Evolutionary conservation across 2,888 invertebrate species (phyloP).

Genomic region (Zhengitettix transpicula): DNA sequence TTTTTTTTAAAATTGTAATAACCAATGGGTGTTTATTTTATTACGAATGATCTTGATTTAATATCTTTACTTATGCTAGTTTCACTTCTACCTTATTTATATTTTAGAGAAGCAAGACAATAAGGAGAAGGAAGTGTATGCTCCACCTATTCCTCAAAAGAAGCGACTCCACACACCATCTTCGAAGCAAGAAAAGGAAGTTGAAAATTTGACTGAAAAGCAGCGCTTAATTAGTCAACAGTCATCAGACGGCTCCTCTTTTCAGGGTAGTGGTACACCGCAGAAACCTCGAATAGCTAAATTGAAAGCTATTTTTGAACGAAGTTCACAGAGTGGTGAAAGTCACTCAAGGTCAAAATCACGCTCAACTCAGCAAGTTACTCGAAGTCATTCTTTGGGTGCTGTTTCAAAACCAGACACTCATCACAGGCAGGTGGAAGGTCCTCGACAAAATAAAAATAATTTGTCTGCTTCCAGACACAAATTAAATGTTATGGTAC

Average conservation of each 20-base stretch:
- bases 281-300: constrained; percentile 22
- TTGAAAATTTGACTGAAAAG: constrained; percentile 20
- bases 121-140: constrained; percentile 13
- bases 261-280: constrained; percentile 9
- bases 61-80: too few species aligned
- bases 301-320: constrained; percentile 23
- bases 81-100: neutral
- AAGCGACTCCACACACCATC: constrained; percentile 15
- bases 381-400: constrained; percentile 18
- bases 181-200: constrained; percentile 21
- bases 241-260: constrained; percentile 4
- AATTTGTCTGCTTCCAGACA: neutral
- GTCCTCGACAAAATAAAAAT: constrained; percentile 1
- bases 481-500: neutral
- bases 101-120: constrained; percentile 18
- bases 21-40: too few species aligned
- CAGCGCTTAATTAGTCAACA: constrained; percentile 15
- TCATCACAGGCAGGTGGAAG: neutral
- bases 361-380: constrained; percentile 10
- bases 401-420: constrained; percentile 10
- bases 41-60: too few species aligned
- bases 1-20: too few species aligned
- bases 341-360: constrained; percentile 11
- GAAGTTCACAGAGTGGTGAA: constrained; percentile 13
- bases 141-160: constrained; percentile 19